A percentile compares a stretch with the other conserved stretches of the same genome.
phyloP scores from a whole-genome alignment of 2,797 vertebrate species.

The Smutsia gigantea region DNA sequence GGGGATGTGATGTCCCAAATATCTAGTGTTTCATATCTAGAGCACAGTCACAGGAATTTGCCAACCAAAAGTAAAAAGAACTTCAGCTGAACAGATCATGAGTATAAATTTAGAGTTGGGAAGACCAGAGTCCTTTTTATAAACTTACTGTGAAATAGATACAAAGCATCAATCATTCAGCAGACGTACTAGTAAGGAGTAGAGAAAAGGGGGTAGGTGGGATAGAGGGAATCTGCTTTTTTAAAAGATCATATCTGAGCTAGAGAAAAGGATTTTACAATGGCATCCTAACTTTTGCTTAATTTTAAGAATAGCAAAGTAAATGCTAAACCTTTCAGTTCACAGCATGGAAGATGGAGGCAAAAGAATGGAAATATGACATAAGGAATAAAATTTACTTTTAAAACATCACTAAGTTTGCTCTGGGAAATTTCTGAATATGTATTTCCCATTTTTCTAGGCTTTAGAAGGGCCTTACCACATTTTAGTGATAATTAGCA shows the following conservation, averaged over 20 bases:
- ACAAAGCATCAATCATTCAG: background rate
- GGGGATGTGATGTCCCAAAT: background rate
- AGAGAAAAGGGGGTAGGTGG: background rate
- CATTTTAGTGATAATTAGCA: background rate
- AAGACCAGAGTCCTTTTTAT: background rate
- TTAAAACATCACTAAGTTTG: background rate
- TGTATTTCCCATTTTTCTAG: background rate
- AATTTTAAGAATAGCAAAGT: background rate
- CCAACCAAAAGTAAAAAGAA: slow-evolving; percentile 4
- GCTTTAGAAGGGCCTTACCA: background rate
- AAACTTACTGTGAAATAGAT: background rate
- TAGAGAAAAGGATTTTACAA: slow-evolving; percentile 28
- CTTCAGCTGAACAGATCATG: background rate
- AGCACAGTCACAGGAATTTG: background rate
- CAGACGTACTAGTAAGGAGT: background rate
- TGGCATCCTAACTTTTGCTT: background rate
- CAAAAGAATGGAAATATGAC: background rate
- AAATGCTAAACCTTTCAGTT: background rate
- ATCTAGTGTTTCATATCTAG: background rate
- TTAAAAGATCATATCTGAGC: background rate
- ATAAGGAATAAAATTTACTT: background rate
- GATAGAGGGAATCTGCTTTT: background rate
- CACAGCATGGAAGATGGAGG: background rate
- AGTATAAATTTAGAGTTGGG: background rate
- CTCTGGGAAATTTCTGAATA: background rate